Percentiles rank a stretch among this genome's conserved stretches.
phyloP scores from a whole-genome alignment of 2,797 vertebrate species.

The Protosalanx chinensis region DNA sequence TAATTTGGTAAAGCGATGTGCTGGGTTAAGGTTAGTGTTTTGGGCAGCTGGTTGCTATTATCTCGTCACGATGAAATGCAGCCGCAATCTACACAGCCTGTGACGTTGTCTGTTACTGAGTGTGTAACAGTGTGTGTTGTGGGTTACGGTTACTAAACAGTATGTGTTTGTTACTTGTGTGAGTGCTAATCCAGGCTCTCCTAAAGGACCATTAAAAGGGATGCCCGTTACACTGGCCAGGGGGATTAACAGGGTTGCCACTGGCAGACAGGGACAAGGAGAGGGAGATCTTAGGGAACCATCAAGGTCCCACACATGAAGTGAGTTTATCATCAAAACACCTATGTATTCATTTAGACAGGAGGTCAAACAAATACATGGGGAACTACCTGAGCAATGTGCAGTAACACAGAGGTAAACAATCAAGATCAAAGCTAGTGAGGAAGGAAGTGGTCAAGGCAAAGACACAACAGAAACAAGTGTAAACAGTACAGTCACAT shows the following conservation, averaged over 20 bases:
- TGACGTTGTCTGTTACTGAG: not conserved
- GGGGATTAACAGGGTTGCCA: slow-evolving; percentile 61
- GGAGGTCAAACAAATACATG: slow-evolving; percentile 67
- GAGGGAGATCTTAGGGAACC: slow-evolving; percentile 58
- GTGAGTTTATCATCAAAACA: slow-evolving; percentile 36
- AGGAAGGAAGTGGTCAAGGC: slow-evolving; percentile 24
- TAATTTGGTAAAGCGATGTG: slow-evolving; percentile 63
- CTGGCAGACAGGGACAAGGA: slow-evolving; percentile 67
- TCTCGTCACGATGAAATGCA: slow-evolving; percentile 60
- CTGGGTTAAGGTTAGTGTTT: slow-evolving; percentile 61
- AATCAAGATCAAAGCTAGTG: slow-evolving; percentile 35
- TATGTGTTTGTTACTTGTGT: slow-evolving; percentile 39
- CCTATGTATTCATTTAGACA: slow-evolving; percentile 67
- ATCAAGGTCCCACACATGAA: slow-evolving; percentile 63
- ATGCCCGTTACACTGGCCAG: slow-evolving; percentile 73
- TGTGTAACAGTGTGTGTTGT: slow-evolving; percentile 27
- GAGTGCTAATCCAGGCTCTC: slow-evolving; percentile 47
- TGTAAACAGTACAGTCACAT: slow-evolving; percentile 56
- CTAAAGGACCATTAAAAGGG: slow-evolving; percentile 80
- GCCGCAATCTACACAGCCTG: slow-evolving; percentile 51
- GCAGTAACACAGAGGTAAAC: slow-evolving; percentile 53
- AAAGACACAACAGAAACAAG: slow-evolving; percentile 53
- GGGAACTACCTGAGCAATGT: slow-evolving; percentile 47
- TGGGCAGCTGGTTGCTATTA: slow-evolving; percentile 22
- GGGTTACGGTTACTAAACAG: slow-evolving; percentile 12